Evolutionary conservation across 2,113 vertebrate species (phyloP), one percentile per base, ranked within the genome.

Genomic region (Setophaga petechia): DNA sequence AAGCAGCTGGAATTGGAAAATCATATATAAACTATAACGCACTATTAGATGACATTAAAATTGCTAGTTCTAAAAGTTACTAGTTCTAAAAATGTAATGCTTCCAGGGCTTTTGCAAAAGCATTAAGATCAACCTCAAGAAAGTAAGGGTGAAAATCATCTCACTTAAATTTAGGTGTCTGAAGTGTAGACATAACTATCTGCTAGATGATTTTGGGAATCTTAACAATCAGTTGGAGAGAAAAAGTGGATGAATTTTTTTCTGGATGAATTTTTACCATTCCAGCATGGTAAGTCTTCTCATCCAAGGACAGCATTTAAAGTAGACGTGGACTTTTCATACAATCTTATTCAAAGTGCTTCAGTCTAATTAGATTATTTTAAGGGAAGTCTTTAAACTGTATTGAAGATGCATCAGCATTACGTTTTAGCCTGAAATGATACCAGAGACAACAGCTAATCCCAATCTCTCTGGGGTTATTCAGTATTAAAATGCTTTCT

Each of bases 401-500:
- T 63, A 55, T 37, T 92, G 76, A 81, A 90, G 72, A 68, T 63
- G 10, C 69, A 87, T 87, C 84, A 85, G 55, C 39, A 24, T 80
- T 69, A 27, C 30, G 27, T 86, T 57, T 90, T 69, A 80, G 35
- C 16, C 33, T 92, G 67, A 75, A 89, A 1, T 74, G 10, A 19
- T 63, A 35, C 25, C 28, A 2, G 12, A 79, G 80, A 65, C 59
- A 93, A 46, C 5, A 2, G 51, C 35, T 85, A 86, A 75, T 83
- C 51, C 74, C 47, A 51, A 46, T 68, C 65, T 71, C 52, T 84
- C 73, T 86, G 15, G 68, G 30, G 30, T 81, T 55, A 37, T 74
- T 67, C 35, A 44, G 25, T 90, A 63, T 71, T 84, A 77, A 87
- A 95, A 90, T 80, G 33, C 67, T 92, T 88, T 89, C 84, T 84